These are phyloP conservation scores for Rhodophaea formosa DNA, from an alignment of 2,888 invertebrate species.

Conservation along the genomic window DNA sequence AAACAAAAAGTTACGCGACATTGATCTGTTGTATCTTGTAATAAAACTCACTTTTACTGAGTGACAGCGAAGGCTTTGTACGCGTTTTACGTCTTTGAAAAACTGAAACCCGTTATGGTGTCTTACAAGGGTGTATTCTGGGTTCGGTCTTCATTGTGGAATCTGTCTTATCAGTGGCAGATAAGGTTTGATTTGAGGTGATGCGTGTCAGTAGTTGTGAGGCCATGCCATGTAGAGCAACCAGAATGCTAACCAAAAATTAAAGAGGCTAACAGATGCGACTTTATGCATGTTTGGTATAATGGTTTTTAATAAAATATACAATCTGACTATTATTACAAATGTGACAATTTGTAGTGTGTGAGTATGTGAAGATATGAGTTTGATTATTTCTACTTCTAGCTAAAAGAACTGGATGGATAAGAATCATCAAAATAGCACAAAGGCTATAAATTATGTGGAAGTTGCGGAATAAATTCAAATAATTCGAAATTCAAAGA, in stretches of 20 bases:
- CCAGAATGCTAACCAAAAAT: conserved; percentile 58
- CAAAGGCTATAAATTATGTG: too few species aligned
- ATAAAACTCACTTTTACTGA: conserved; percentile 76
- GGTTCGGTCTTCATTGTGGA: conserved; percentile 39
- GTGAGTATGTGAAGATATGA: too few species aligned
- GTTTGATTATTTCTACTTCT: too few species aligned
- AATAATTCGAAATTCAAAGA: too few species aligned
- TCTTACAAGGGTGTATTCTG: conserved; percentile 50
- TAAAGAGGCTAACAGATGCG: neutral
- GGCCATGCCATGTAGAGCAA: conserved; percentile 44
- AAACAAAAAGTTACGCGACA: conserved; percentile 58
- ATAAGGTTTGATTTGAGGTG: conserved; percentile 50
- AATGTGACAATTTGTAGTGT: too few species aligned
- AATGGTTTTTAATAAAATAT: too few species aligned
- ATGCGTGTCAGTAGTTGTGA: conserved; percentile 36
- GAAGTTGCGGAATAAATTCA: too few species aligned
- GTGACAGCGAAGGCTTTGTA: conserved; percentile 63
- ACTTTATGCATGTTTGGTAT: too few species aligned
- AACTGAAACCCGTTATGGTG: conserved; percentile 51
- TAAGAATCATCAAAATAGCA: too few species aligned
- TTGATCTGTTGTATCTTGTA: conserved; percentile 67
- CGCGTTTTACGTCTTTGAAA: conserved; percentile 69
- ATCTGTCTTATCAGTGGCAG: conserved; percentile 49
- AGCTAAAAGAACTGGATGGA: too few species aligned
- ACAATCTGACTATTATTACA: too few species aligned